Evolutionary conservation across 1,140 invertebrate species (phyloP).

Genomic region (Glossosoma conforme): DNA sequence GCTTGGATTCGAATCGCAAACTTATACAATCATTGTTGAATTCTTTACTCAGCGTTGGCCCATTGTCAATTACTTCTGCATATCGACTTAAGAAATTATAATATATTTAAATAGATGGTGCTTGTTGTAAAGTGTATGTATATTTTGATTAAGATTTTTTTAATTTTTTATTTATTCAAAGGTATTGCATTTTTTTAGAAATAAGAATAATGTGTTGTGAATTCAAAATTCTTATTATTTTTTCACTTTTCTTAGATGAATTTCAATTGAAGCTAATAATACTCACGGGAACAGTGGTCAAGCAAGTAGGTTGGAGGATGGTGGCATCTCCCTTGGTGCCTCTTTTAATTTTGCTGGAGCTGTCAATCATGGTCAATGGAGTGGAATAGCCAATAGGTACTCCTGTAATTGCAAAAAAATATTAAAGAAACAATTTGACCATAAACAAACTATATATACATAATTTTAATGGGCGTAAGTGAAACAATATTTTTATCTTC

Average conservation of each 20-base stretch:
- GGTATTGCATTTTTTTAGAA: too few species aligned
- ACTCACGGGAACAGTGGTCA: slow-evolving; percentile 90
- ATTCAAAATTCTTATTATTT: too few species aligned
- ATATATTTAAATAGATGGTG: too few species aligned
- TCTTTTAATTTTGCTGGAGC: slow-evolving; percentile 91
- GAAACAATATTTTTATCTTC: not conserved
- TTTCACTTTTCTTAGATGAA: too few species aligned
- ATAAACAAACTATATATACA: slow-evolving; percentile 27
- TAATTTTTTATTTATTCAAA: too few species aligned
- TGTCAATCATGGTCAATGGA: slow-evolving; percentile 90
- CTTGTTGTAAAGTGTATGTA: too few species aligned
- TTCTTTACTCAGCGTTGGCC: too few species aligned
- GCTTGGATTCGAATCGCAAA: too few species aligned
- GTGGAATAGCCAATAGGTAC: slow-evolving; percentile 96
- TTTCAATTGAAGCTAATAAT: too few species aligned
- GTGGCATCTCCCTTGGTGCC: slow-evolving; percentile 89
- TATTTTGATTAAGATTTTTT: too few species aligned
- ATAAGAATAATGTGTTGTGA: too few species aligned
- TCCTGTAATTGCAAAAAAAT: slow-evolving; percentile 50
- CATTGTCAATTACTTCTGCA: not conserved
- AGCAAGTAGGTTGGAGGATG: slow-evolving; percentile 85
- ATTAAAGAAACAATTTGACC: slow-evolving; percentile 51
- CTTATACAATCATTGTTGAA: too few species aligned
- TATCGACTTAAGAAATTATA: slow-evolving; percentile 10
- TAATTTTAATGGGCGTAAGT: slow-evolving; percentile 3